Evolutionary conservation across 2,113 vertebrate genomes (phyloP).

Genomic region (Isichthys henryi): DNA sequence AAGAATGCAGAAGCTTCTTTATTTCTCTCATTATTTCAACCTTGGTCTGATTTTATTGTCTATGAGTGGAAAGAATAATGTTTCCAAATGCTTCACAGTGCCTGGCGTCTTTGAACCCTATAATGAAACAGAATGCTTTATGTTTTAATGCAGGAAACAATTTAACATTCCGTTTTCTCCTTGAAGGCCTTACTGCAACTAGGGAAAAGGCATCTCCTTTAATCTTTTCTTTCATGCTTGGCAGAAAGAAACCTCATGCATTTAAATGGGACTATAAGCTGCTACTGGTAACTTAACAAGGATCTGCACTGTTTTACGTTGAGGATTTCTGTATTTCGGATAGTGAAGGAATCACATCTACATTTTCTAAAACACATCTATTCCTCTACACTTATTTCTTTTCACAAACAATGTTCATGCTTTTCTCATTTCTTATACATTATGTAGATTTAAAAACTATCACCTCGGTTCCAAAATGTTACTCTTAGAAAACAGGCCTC

Average conservation of each 20-base stretch:
- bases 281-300: slow-evolving; percentile 33
- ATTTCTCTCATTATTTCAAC: slow-evolving; percentile 15
- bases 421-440: background rate
- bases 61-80: slow-evolving; percentile 3
- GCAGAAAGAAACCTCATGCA: slow-evolving; percentile 52
- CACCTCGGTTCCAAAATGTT: background rate
- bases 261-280: slow-evolving; percentile 59
- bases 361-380: slow-evolving; percentile 30
- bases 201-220: slow-evolving; percentile 45
- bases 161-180: slow-evolving; percentile 53
- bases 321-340: slow-evolving; percentile 46
- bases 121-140: slow-evolving; percentile 58
- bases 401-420: background rate
- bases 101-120: slow-evolving; percentile 54
- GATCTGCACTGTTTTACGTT: slow-evolving; percentile 39
- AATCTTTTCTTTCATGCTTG: slow-evolving; percentile 54
- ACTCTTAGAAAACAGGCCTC: background rate
- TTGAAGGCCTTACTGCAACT: slow-evolving; percentile 37
- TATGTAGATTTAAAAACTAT: background rate
- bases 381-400: background rate
- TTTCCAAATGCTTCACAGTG: slow-evolving; percentile 26
- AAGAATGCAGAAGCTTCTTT: background rate
- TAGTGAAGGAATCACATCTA: slow-evolving; percentile 37
- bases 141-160: slow-evolving; percentile 67
- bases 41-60: slow-evolving; percentile 15